phyloP scores from a whole-genome alignment of 1,140 invertebrate genomes.

The Drosophila aff. region DNA sequence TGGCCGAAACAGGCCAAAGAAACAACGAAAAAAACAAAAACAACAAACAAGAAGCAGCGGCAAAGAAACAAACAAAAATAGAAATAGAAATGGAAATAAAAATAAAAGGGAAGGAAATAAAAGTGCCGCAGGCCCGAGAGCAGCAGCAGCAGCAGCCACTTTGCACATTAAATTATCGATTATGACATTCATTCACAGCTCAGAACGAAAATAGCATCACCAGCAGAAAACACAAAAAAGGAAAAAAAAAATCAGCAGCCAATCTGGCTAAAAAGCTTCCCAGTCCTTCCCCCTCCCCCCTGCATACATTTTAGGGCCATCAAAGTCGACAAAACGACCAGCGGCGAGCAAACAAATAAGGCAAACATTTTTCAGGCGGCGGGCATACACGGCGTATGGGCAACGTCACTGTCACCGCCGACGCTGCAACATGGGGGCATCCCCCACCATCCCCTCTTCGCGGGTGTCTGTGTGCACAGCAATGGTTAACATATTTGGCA shows the following conservation, averaged over 20 bases:
- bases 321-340: constrained; percentile 65
- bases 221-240: constrained; percentile 26
- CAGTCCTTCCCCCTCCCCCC: not conserved
- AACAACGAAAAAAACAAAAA: constrained; percentile 20
- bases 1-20: constrained; percentile 35
- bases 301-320: constrained; percentile 51
- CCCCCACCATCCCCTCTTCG: not conserved
- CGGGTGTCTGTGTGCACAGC: constrained; percentile 2
- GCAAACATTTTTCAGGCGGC: constrained; percentile 43
- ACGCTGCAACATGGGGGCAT: constrained; percentile 1
- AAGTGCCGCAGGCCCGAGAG: constrained; percentile 14
- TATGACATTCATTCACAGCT: constrained; percentile 81
- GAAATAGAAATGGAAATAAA: not conserved
- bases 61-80: constrained; percentile 8
- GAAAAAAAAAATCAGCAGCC: constrained; percentile 45
- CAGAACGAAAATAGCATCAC: constrained; percentile 69
- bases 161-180: constrained; percentile 83
- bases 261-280: constrained; percentile 43
- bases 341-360: constrained; percentile 53
- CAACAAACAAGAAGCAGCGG: not conserved
- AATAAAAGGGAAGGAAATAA: constrained; percentile 10
- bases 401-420: constrained; percentile 23
- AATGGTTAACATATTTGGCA: constrained; percentile 4
- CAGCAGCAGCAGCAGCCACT: constrained; percentile 44
- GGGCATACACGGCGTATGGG: constrained; percentile 44